Percentiles rank a stretch among this genome's conserved stretches.
These are phyloP conservation scores for Prionace glauca DNA, from an alignment of 2,797 vertebrate genomes.

Conservation along the genomic window DNA sequence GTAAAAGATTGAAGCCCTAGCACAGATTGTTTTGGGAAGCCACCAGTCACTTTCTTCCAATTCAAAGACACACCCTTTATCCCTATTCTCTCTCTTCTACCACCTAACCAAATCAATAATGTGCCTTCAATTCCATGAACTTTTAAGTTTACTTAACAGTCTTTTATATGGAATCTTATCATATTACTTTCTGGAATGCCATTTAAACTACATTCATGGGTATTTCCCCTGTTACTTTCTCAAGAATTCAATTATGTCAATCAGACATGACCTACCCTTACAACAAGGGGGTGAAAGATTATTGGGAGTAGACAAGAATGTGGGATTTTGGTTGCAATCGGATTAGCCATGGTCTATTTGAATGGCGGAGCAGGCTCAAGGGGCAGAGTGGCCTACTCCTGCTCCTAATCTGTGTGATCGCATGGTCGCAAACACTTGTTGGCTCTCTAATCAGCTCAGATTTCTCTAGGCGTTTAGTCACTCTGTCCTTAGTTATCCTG, in stretches of 20 bases:
- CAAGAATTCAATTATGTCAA: background rate
- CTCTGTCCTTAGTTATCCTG: background rate
- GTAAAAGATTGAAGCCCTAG: background rate
- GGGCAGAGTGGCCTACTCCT: no score
- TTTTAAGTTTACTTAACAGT: background rate
- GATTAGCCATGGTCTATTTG: no score
- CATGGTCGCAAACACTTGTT: background rate
- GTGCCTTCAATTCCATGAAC: background rate
- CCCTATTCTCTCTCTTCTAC: background rate
- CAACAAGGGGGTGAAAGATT: no score
- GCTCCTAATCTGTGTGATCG: no score
- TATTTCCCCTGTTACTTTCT: background rate
- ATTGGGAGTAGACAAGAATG: no score
- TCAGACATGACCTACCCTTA: background rate
- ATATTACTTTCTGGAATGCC: background rate
- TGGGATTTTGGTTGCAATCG: no score
- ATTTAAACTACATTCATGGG: background rate
- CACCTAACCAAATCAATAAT: background rate
- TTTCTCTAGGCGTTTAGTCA: background rate
- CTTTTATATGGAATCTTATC: background rate
- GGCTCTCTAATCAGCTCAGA: background rate
- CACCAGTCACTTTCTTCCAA: background rate
- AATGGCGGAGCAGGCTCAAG: no score
- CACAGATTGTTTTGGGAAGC: background rate
- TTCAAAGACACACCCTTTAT: background rate